Evolutionary conservation across 2,888 invertebrate species (phyloP).

Genomic region (Beris morrisii): DNA sequence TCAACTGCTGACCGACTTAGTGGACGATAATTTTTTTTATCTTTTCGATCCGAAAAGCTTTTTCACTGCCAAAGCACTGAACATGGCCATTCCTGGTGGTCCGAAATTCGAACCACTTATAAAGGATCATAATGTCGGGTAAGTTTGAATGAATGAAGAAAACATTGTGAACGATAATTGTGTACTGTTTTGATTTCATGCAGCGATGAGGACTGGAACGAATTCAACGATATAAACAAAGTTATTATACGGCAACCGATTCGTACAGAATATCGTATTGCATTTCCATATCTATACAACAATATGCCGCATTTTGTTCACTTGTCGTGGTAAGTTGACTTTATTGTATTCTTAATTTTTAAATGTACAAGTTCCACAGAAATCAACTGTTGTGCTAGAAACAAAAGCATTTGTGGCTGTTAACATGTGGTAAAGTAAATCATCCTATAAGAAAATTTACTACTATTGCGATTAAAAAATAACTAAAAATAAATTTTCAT

Average conservation of each 20-base stretch:
- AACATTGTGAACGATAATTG: not conserved
- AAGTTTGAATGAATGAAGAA: conserved; percentile 48
- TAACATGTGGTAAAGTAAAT: conserved; percentile 47
- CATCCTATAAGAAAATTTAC: conserved; percentile 57
- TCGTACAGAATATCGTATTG: conserved; percentile 98
- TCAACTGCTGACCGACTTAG: conserved; percentile 95
- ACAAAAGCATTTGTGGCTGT: conserved; percentile 20
- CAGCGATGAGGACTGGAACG: conserved; percentile 99
- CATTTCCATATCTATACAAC: conserved; percentile 98
- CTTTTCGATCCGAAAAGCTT: conserved; percentile 99
- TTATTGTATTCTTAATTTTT: conserved; percentile 4
- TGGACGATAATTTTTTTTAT: conserved; percentile 98
- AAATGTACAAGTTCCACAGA: conserved; percentile 35
- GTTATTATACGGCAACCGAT: conserved; percentile 99
- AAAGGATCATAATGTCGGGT: conserved; percentile 95
- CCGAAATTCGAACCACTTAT: conserved; percentile 99
- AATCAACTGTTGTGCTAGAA: conserved; percentile 11
- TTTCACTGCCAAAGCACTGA: conserved; percentile 98
- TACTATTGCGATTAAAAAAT: conserved; percentile 63
- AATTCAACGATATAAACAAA: conserved; percentile 99
- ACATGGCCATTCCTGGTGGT: conserved; percentile 99
- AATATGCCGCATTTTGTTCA: conserved; percentile 98
- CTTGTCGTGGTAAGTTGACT: conserved; percentile 86
- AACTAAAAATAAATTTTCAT: conserved; percentile 44
- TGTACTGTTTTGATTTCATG: conserved; percentile 43